Base-by-base conservation (phyloP, 2,113 vertebrate genomes). In the Thamnaconus septentrionalis region DNA sequence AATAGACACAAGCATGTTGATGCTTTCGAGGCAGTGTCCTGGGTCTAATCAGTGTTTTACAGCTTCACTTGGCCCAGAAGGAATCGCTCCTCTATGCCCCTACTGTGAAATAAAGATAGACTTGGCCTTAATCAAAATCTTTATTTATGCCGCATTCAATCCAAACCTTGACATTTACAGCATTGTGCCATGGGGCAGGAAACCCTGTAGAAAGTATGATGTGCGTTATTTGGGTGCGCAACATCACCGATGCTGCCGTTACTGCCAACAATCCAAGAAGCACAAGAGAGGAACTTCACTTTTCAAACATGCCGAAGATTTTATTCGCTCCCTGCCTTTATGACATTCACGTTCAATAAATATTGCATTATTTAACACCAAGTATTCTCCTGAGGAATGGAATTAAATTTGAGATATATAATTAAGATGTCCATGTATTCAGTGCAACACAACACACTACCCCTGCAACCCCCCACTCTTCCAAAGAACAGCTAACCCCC, bases 81-180 rank as follows among this genome's bases (percentile, higher is more conserved):
- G 39, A 9, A 8, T 49, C 31, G 57, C 4, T 42, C 11, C 5
- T 12, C 7, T 3, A 2, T n/a, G 9, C 18, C 18, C 18, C 18
- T 31, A 31, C 18, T 31, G 18, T 5, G 4, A 6, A 11, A 47
- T n/a, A 39, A 3, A 56, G 0, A 8, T 41, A 50, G 2, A 50
- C 11, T 41, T 3, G 4, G 63, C 1, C 49, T 18, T 64, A 18
- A 79, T 63, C 5, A 54, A 65, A 64, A 71, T 71, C 5, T 82
- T 76, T 69, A 72, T 83, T 85, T 53, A 53, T 76, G 45, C 59
- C 31, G 61, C 41, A 52, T 5, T 31, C 47, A 62, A 57, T 57
- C 45, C 62, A 75, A 71, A 76, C 51, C 39, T 47, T 51, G 18
- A 58, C 4, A 44, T 63, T 43, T 63, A 11, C 53, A 53, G 7